Conservation (phyloP, 1,140 invertebrate genomes). For the Danaus melanippus region DNA sequence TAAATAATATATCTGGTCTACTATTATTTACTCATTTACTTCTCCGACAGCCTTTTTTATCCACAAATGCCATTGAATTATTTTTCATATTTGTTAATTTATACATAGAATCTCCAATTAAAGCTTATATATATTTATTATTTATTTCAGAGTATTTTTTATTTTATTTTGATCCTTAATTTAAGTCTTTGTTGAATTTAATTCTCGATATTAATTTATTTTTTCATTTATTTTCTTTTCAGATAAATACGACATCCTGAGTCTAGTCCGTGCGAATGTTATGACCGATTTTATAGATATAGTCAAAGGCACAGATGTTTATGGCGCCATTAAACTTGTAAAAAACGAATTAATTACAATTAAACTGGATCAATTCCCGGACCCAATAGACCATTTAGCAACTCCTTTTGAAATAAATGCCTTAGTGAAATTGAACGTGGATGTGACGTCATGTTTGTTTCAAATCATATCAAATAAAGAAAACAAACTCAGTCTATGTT, state of each 20-base stretch:
- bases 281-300: neutral
- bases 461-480: conserved; percentile 1
- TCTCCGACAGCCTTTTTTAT: no score
- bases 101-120: no score
- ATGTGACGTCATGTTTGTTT: conserved; percentile 7
- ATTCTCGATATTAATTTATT: no score
- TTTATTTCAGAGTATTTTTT: no score
- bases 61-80: no score
- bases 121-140: no score
- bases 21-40: no score
- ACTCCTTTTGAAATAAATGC: conserved; percentile 11
- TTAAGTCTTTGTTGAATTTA: no score
- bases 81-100: no score
- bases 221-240: neutral
- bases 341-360: neutral
- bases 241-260: conserved; percentile 5
- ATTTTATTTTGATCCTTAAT: no score
- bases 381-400: neutral
- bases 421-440: neutral
- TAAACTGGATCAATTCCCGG: neutral
- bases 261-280: neutral
- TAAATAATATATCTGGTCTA: no score
- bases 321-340: conserved; percentile 4
- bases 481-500: conserved; percentile 1
- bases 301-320: conserved; percentile 3